Percentiles rank a stretch among this genome's conserved stretches.
Conservation (phyloP, 2,888 invertebrate genomes). For the Halocaridina rubra region DNA sequence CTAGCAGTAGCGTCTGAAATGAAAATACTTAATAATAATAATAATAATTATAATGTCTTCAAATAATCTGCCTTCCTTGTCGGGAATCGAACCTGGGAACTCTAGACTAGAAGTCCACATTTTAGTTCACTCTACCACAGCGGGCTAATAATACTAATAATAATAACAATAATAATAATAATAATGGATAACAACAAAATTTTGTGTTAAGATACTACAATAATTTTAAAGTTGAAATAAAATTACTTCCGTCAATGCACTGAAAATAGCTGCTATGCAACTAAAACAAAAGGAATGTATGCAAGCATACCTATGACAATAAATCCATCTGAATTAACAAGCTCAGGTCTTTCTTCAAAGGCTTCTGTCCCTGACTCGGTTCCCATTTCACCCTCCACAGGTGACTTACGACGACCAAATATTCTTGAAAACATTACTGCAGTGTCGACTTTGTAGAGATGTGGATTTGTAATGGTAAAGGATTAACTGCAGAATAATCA, state of each 20-base stretch:
- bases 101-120: too few relatives aligned
- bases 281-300: background rate
- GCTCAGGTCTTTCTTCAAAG: conserved; percentile 25
- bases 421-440: conserved; percentile 29
- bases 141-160: too few relatives aligned
- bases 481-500: background rate
- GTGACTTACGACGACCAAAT: conserved; percentile 39
- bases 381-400: background rate
- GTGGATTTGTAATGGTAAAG: background rate
- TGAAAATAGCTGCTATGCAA: background rate
- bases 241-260: too few relatives aligned
- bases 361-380: conserved; percentile 30
- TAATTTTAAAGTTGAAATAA: background rate
- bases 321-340: conserved; percentile 17
- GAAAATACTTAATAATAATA: too few relatives aligned
- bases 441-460: background rate
- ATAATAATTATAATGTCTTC: too few relatives aligned
- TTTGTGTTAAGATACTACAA: background rate
- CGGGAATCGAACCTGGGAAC: too few relatives aligned
- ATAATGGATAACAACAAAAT: background rate
- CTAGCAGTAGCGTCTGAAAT: conserved; percentile 13
- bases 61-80: too few relatives aligned
- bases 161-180: too few relatives aligned
- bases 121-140: too few relatives aligned
- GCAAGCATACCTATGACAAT: conserved; percentile 15